Evolutionary conservation across 2,113 vertebrate genomes (phyloP).

Genomic region (Entelurus aequoreus): DNA sequence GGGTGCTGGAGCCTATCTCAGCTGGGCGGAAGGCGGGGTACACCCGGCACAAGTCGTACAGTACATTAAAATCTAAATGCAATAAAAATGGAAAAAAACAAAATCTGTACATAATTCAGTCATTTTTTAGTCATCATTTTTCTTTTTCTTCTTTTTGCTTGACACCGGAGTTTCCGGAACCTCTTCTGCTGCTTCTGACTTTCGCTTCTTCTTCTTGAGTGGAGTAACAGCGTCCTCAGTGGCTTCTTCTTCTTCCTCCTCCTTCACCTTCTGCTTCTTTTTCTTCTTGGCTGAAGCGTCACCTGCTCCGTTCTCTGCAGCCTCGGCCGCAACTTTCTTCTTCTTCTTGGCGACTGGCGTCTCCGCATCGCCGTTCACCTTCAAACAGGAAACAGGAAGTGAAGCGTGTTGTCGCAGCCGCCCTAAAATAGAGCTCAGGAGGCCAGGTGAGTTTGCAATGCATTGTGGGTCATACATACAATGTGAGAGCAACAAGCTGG

Average conservation of each 20-base stretch:
- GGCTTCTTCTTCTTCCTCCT: constrained; percentile 24
- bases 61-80: background rate
- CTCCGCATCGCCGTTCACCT: constrained; percentile 39
- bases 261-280: constrained; percentile 45
- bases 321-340: constrained; percentile 57
- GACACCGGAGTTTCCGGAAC: constrained; percentile 31
- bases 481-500: too few species aligned
- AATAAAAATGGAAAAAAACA: constrained; percentile 2
- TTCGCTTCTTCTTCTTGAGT: constrained; percentile 71
- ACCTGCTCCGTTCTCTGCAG: background rate
- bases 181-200: constrained; percentile 22
- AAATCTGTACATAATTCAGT: constrained; percentile 57
- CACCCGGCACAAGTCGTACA: background rate
- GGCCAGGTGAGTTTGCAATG: too few species aligned
- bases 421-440: too few species aligned
- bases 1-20: too few species aligned
- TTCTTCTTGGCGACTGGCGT: constrained; percentile 34
- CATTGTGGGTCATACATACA: too few species aligned
- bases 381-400: background rate
- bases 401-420: too few species aligned
- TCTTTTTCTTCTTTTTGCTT: constrained; percentile 69
- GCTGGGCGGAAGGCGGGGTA: too few species aligned
- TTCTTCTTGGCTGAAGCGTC: background rate
- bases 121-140: constrained; percentile 22
- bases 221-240: constrained; percentile 59